Evolutionary conservation across 2,797 vertebrate genomes (phyloP), one percentile per base, ranked within the genome.

Genomic region (Chromis chromis): DNA sequence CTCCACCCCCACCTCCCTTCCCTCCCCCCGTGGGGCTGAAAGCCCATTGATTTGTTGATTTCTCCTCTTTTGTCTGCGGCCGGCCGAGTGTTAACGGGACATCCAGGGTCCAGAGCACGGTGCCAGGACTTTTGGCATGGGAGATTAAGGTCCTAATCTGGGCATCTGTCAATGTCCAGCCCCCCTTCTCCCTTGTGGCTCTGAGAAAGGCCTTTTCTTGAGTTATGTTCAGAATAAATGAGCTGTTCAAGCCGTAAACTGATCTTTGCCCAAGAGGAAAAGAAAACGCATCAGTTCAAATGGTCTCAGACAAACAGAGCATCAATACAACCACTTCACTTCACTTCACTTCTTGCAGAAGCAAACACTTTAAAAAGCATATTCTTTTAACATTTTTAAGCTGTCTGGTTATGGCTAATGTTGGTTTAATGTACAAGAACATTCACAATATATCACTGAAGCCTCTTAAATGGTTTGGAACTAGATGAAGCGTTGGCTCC

Each of bases 21-120:
- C 79, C 84, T 73, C 79, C 78, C 76, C 60, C 60, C 33, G 53
- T 73, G 77, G n/a, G 63, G 10, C 77, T 90, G 74, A 91, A 89
- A 88, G 76, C 79, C 77, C 74, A 93, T 92, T 94, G 93, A 94
- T 94, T 93, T 93, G 89, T 91, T 92, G 89, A 91, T 93, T 92
- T 93, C 85, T 89, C 73, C 39, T 74, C 89, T 86, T 93, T 93
- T 94, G 92, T 93, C 77, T 85, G 80, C 70, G 36, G 70, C 70
- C 61, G 60, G 65, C 85, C 63, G 58, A 86, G 85, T 92, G 91
- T 90, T 88, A 90, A 87, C 60, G 68, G 78, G 83, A 90, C 89
- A 85, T 88, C 89, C 86, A 86, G 79, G 70, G 78, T 83, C 72
- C 76, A 44, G 71, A 85, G 81, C 78, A 74, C 81, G 78, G 83